Conservation (phyloP, 2,888 invertebrate species). For the Andrena marginata region DNA sequence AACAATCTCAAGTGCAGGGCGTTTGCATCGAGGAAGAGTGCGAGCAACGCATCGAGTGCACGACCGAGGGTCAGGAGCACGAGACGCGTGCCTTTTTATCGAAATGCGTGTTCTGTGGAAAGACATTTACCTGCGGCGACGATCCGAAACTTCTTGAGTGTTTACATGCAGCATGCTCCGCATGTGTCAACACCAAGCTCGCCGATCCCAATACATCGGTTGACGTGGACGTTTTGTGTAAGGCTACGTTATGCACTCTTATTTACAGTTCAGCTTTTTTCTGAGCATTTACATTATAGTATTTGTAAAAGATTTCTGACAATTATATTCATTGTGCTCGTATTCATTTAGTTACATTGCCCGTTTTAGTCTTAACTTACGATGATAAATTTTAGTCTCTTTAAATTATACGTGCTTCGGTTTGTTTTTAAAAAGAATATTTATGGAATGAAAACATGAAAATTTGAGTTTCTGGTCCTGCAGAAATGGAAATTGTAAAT, state of each 20-base stretch:
- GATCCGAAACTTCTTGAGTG: constrained; percentile 94
- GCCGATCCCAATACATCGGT: constrained; percentile 85
- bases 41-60: constrained; percentile 80
- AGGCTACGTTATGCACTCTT: constrained; percentile 17
- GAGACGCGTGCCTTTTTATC: constrained; percentile 78
- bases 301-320: no score
- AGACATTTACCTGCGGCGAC: constrained; percentile 86
- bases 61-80: constrained; percentile 79
- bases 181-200: constrained; percentile 90
- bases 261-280: not conserved
- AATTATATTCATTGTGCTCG: not conserved
- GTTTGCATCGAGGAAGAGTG: constrained; percentile 76
- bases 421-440: not conserved
- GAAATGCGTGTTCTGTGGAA: constrained; percentile 85
- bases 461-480: not conserved
- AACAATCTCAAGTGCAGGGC: constrained; percentile 73
- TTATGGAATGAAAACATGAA: not conserved
- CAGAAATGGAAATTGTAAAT: not conserved
- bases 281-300: no score
- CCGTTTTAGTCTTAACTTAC: no score
- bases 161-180: constrained; percentile 93
- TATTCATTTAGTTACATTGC: not conserved
- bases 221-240: constrained; percentile 83
- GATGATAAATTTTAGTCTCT: no score
- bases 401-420: not conserved